These are phyloP conservation scores for Muraenolepis orangiensis DNA, from an alignment of 2,797 vertebrate species.

Conservation along the genomic window DNA sequence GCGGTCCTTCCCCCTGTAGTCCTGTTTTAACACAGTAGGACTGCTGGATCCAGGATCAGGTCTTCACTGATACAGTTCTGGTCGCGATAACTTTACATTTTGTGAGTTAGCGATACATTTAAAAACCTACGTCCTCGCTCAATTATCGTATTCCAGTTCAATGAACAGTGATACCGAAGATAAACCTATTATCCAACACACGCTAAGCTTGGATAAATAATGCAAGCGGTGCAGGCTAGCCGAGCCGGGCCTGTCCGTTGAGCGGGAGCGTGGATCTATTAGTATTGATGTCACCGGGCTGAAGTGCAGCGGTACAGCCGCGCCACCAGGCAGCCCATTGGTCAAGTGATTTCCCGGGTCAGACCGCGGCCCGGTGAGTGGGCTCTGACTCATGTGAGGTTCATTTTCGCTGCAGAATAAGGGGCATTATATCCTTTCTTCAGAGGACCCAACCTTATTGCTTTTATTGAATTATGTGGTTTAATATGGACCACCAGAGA, in stretches of 20 bases:
- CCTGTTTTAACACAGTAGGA: neutral
- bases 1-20: no score
- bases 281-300: constrained; percentile 60
- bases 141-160: neutral
- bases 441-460: constrained; percentile 38
- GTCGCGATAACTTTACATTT: neutral
- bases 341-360: constrained; percentile 41
- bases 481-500: constrained; percentile 42
- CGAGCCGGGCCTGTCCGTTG: constrained; percentile 38
- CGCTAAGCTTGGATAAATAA: neutral
- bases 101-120: neutral
- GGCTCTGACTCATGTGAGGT: constrained; percentile 38
- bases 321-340: constrained; percentile 47
- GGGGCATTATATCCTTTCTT: constrained; percentile 46
- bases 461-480: constrained; percentile 52
- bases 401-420: constrained; percentile 52
- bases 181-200: neutral
- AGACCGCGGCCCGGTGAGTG: constrained; percentile 35
- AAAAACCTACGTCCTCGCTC: neutral
- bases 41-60: neutral
- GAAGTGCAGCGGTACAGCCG: constrained; percentile 29
- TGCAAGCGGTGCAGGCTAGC: neutral
- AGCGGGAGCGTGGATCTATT: constrained; percentile 49
- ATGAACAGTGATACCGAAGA: neutral
- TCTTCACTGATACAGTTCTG: neutral